Evolutionary conservation across 2,797 vertebrate species (phyloP), one percentile per base, ranked within the genome.

Genomic region (Lutjanus campechanus): DNA sequence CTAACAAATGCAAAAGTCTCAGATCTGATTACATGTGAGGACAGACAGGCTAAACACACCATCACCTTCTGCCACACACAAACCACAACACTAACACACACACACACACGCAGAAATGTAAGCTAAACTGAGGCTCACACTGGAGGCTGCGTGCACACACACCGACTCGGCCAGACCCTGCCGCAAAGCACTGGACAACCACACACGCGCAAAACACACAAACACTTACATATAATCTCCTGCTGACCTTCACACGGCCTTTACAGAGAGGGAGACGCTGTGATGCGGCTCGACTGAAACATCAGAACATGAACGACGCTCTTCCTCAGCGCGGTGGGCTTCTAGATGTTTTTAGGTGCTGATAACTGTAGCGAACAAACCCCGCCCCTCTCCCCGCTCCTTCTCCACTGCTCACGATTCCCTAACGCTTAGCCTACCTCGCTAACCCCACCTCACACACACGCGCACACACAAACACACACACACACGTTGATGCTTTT

Each of bases 291-390:
- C 51, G 50, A 79, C 77, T 53, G 79, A 82, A 89, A 73, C 65
- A 69, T 61, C 69, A 56, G 36, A 65, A 69, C 72, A 53, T 1
- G 36, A 73, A 61, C 7, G 22, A 29, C 20, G 81, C 83, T 90
- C 84, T 68, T 91, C 77, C 83, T 89, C 75, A 46, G 80, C 62
- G 62, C 82, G n/a, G 83, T 84, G 86, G 88, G 90, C 88, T 89
- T 90, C 79, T 89, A 74, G 90, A 80, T 79, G 83, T 85, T 64
- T 68, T 88, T 86, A 86, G 92, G 90, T 93, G 93, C 87, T 89
- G 77, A 91, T 86, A 36, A 82, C 84, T 90, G 88, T 93, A 94
- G 94, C 89, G 50, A 82, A 47, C 41, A 73, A 82, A 36, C 69
- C 63, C 69, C 6, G 0, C 54, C 17, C 43, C n/a, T 8, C 51